Evolutionary conservation across 2,113 vertebrate genomes (phyloP).

Genomic region (Anarhynchus alexandrinus): DNA sequence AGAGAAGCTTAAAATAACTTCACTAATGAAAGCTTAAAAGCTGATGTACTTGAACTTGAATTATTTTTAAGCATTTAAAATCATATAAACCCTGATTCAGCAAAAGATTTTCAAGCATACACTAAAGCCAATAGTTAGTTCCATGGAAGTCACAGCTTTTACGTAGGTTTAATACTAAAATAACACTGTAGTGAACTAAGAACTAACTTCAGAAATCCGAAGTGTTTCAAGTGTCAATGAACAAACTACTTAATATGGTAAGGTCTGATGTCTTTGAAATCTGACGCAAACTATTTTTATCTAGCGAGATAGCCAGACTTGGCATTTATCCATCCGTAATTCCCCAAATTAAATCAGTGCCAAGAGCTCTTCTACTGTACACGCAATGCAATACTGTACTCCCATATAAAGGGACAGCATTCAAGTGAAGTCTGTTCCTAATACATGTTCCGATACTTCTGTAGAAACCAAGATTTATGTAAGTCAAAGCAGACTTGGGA

Average conservation of each 20-base stretch:
- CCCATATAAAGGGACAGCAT: background rate
- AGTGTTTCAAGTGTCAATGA: background rate
- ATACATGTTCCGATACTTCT: background rate
- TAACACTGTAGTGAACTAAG: background rate
- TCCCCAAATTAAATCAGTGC: background rate
- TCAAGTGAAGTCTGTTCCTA: background rate
- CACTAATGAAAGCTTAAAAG: background rate
- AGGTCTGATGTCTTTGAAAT: background rate
- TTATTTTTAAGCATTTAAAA: background rate
- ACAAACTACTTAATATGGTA: background rate
- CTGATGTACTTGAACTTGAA: background rate
- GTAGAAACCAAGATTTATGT: background rate
- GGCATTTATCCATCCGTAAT: background rate
- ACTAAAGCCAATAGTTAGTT: background rate
- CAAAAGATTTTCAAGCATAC: background rate
- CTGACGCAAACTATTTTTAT: background rate
- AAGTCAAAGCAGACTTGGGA: background rate
- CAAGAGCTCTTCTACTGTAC: background rate
- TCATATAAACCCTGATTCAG: background rate
- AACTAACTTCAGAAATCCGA: background rate
- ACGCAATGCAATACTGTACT: background rate
- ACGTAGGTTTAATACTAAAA: background rate
- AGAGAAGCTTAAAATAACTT: background rate
- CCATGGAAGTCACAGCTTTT: background rate
- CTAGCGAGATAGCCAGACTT: background rate